These are phyloP conservation scores for Leucopsar rothschildi DNA, from an alignment of 2,113 vertebrate genomes.

Conservation along the genomic window DNA sequence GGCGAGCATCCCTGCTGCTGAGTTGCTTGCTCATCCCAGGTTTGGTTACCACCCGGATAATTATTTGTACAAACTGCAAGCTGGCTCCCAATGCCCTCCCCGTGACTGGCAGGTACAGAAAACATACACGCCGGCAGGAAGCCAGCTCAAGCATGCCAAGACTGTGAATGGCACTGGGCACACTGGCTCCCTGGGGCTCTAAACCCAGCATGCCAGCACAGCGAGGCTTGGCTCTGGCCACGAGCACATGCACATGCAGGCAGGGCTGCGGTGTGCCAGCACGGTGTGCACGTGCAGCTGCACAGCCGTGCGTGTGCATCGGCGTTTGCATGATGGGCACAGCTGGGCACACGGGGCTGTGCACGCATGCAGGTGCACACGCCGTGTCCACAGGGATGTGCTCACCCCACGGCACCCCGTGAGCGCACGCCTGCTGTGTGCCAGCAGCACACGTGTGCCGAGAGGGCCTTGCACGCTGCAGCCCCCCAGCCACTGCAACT, in stretches of 20 bases:
- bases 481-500: background rate
- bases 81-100: background rate
- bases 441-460: fast-evolving
- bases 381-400: fast-evolving
- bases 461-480: background rate
- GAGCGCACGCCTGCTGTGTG: fast-evolving
- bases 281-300: fast-evolving
- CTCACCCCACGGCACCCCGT: fast-evolving
- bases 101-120: background rate
- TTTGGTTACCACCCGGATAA: background rate
- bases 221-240: fast-evolving
- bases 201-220: background rate
- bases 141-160: background rate
- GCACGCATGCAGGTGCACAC: fast-evolving
- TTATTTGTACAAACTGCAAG: background rate
- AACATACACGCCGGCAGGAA: background rate
- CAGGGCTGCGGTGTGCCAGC: background rate
- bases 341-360: fast-evolving
- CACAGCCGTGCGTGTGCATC: fast-evolving
- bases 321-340: fast-evolving
- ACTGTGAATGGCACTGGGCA: background rate
- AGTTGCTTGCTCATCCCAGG: background rate
- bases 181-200: background rate
- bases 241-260: fast-evolving
- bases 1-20: background rate